Evolutionary conservation across 2,888 invertebrate species (phyloP).

Genomic region (Scelioninae gen. 1): DNA sequence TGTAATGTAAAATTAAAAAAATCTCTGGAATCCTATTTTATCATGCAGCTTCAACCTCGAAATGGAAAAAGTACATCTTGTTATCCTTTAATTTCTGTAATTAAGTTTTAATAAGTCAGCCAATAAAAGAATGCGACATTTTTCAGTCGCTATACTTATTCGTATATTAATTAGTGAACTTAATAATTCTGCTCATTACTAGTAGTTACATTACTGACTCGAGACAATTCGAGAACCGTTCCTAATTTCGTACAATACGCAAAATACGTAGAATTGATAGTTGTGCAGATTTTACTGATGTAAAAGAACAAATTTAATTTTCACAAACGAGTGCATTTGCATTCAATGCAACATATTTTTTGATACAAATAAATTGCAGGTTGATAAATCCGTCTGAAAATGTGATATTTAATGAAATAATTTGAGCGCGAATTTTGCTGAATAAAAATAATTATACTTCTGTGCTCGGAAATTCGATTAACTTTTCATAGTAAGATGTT

Average conservation of each 20-base stretch:
- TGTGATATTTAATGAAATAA: too few species aligned
- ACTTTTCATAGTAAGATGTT: too few species aligned
- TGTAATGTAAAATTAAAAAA: background rate
- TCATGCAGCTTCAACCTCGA: background rate
- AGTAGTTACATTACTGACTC: background rate
- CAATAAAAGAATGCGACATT: conserved; percentile 5
- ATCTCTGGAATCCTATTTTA: background rate
- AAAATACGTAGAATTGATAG: too few species aligned
- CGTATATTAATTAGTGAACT: background rate
- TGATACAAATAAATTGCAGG: too few species aligned
- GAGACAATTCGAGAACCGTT: background rate
- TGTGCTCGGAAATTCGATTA: too few species aligned
- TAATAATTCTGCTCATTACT: too few species aligned
- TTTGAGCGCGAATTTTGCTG: too few species aligned
- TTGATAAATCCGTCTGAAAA: too few species aligned
- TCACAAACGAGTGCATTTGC: too few species aligned
- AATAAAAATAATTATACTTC: too few species aligned
- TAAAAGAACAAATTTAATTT: conserved; percentile 3
- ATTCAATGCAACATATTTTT: too few species aligned
- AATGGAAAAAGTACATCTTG: conserved; percentile 8
- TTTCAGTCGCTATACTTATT: background rate
- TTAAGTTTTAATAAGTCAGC: conserved; percentile 52
- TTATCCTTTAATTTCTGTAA: conserved; percentile 19
- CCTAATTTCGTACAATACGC: background rate
- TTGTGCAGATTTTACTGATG: background rate